Conservation (phyloP, 2,888 invertebrate species). For the Xanthia icteritia region DNA sequence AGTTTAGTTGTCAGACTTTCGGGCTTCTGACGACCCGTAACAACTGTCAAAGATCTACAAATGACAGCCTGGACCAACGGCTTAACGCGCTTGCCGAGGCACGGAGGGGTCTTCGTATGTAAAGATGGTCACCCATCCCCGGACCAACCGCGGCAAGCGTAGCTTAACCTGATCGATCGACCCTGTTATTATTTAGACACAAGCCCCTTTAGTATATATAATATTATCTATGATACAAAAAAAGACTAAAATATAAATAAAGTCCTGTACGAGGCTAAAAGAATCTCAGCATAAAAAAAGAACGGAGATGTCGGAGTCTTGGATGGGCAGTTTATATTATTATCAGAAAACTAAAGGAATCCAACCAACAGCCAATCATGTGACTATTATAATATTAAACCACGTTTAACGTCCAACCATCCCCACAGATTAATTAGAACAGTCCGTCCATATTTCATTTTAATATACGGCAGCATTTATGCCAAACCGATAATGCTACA, state of each 20-base stretch:
- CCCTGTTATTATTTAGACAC: no score
- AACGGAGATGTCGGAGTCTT: background rate
- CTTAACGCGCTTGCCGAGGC: no score
- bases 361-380: constrained; percentile 3
- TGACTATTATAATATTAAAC: constrained; percentile 21
- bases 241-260: background rate
- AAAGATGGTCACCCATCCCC: no score
- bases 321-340: background rate
- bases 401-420: constrained; percentile 4
- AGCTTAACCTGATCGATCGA: no score
- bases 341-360: background rate
- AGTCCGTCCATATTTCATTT: constrained; percentile 47
- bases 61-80: no score
- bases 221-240: no score
- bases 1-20: no score
- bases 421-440: constrained; percentile 53
- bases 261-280: background rate
- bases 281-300: background rate
- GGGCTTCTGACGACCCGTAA: no score
- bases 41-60: no score
- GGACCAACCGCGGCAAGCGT: no score
- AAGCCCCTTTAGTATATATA: no score
- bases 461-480: constrained; percentile 37
- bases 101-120: no score
- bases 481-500: constrained; percentile 51